phyloP scores from a whole-genome alignment of 2,888 invertebrate species.

The Drosophila melanosoma region DNA sequence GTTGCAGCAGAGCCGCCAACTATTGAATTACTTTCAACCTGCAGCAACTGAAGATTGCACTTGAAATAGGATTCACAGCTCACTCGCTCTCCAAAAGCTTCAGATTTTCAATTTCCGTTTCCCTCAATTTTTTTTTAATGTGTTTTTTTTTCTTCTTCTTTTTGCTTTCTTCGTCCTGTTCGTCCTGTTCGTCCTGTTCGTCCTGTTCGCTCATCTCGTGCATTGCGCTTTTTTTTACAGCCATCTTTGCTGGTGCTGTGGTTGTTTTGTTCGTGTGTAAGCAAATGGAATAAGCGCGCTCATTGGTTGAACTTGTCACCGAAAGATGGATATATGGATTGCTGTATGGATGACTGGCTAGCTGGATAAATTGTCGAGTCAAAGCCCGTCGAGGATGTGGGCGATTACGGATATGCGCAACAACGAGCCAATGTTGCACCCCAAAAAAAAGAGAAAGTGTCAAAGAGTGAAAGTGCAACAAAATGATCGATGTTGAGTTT shows the following conservation, averaged over 20 bases:
- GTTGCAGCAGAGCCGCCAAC: slow-evolving; percentile 62
- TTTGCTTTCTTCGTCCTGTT: no score
- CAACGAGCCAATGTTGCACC: slow-evolving; percentile 28
- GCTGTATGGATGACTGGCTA: slow-evolving; percentile 21
- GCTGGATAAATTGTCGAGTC: slow-evolving; percentile 10
- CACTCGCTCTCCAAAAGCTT: slow-evolving; percentile 79
- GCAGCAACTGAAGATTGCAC: slow-evolving; percentile 78
- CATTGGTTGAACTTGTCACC: slow-evolving; percentile 73
- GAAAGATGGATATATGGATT: slow-evolving; percentile 55
- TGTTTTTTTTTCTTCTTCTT: background rate
- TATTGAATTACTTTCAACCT: slow-evolving; percentile 80
- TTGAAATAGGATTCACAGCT: slow-evolving; percentile 81
- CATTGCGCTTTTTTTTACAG: slow-evolving; percentile 17
- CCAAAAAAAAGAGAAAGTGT: slow-evolving; percentile 38
- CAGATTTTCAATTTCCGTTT: slow-evolving; percentile 80
- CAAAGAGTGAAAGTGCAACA: slow-evolving; percentile 35
- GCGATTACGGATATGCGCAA: slow-evolving; percentile 53
- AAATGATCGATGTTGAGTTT: slow-evolving; percentile 20
- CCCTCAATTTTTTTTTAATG: slow-evolving; percentile 55
- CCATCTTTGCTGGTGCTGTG: slow-evolving; percentile 31
- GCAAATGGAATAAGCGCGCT: slow-evolving; percentile 79
- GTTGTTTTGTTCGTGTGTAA: slow-evolving; percentile 72
- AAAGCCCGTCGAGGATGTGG: slow-evolving; percentile 33
- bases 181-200: no score
- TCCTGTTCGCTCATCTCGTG: background rate